Evolutionary conservation across 2,113 vertebrate genomes (phyloP).

Genomic region (Mugil cephalus): DNA sequence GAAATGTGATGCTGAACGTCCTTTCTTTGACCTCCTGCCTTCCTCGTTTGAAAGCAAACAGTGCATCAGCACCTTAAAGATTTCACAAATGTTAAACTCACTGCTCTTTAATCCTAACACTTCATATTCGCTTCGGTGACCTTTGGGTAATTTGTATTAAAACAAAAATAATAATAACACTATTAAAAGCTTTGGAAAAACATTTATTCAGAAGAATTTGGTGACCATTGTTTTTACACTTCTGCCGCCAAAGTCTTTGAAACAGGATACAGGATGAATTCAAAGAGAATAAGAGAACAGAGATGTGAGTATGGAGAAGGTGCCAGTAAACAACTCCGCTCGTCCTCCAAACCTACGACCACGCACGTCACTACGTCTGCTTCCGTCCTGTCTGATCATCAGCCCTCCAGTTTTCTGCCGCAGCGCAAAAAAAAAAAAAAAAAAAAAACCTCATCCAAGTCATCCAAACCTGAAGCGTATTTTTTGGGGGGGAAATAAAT

Average conservation of each 20-base stretch:
- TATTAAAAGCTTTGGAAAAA: conserved; percentile 31
- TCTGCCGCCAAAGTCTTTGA: conserved; percentile 32
- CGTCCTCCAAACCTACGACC: conserved; percentile 24
- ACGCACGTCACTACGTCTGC: conserved; percentile 23
- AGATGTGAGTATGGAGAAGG: conserved; percentile 35
- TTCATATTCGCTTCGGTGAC: conserved; percentile 23
- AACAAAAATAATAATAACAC: conserved; percentile 9
- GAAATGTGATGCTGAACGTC: conserved; percentile 48
- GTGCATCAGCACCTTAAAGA: conserved; percentile 33
- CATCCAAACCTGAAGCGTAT: conserved; percentile 24
- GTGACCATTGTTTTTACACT: conserved; percentile 12
- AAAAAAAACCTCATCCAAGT: background rate
- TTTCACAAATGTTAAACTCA: conserved; percentile 19
- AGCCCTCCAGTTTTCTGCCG: too few species aligned
- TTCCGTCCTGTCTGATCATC: conserved; percentile 45
- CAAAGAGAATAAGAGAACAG: conserved; percentile 34
- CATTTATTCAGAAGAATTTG: conserved; percentile 47
- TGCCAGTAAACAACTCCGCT: conserved; percentile 39
- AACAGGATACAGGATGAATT: conserved; percentile 26
- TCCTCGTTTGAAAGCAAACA: conserved; percentile 40
- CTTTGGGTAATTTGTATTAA: background rate
- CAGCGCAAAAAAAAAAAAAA: too few species aligned
- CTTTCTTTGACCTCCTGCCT: conserved; percentile 50
- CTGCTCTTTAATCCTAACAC: conserved; percentile 18
- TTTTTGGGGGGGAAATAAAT: conserved; percentile 17